These are phyloP conservation scores for Crambe crambe DNA, from an alignment of 37 sponge, comb jelly and placozoan genomes.

Conservation along the genomic window DNA sequence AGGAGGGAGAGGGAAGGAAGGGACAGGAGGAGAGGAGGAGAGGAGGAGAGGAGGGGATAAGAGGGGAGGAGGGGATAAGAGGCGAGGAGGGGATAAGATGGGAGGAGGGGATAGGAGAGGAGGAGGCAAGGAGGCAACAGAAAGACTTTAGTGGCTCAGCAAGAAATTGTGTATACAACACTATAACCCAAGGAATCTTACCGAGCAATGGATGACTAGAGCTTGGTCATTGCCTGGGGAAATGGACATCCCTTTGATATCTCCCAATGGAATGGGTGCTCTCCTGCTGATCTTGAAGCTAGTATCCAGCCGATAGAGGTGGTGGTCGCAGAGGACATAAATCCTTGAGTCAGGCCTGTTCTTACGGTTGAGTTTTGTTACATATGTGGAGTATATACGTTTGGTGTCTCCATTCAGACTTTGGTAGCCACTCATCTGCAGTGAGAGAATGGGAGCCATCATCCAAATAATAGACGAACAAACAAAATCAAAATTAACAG, in stretches of 20 bases:
- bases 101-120: too few species aligned
- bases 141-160: neutral
- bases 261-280: conserved; percentile 30
- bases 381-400: conserved; percentile 58
- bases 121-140: too few species aligned
- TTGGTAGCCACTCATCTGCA: conserved; percentile 49
- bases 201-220: conserved; percentile 62
- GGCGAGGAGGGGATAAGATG: too few species aligned
- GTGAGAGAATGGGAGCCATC: too few species aligned
- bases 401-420: conserved; percentile 37
- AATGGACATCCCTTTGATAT: conserved; percentile 46
- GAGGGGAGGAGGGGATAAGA: too few species aligned
- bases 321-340: conserved; percentile 59
- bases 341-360: conserved; percentile 38
- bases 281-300: conserved; percentile 57
- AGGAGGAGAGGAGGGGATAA: too few species aligned
- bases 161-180: neutral
- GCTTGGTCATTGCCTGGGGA: conserved; percentile 51
- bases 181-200: conserved; percentile 9
- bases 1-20: too few species aligned
- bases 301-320: conserved; percentile 63
- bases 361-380: conserved; percentile 57
- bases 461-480: too few species aligned
- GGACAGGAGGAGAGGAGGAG: too few species aligned
- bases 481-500: too few species aligned